A percentile compares a stretch with the other conserved stretches of the same genome.
Evolutionary conservation across 1,140 invertebrate genomes (phyloP).

Genomic region (Atopsyche davidsoni): DNA sequence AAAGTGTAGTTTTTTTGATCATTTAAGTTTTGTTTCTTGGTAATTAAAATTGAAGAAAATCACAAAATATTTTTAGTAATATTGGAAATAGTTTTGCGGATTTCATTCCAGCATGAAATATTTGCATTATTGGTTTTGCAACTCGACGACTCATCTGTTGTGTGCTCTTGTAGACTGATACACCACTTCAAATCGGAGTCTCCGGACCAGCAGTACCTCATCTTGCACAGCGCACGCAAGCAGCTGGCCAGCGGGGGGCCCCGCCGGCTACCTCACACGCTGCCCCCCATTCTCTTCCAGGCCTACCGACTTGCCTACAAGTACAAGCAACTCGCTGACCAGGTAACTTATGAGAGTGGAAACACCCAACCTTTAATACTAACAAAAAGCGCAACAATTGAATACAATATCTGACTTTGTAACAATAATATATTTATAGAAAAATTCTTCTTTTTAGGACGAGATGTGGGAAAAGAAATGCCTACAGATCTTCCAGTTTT

Average conservation of each 20-base stretch:
- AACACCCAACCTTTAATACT: too few relatives aligned
- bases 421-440: slow-evolving; percentile 11
- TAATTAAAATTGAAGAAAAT: too few relatives aligned
- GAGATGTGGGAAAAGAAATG: slow-evolving; percentile 98
- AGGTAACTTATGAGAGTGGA: slow-evolving; percentile 47
- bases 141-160: too few relatives aligned
- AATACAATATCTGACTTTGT: slow-evolving; percentile 4
- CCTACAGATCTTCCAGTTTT: slow-evolving; percentile 97
- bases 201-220: slow-evolving; percentile 91
- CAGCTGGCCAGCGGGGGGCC: slow-evolving; percentile 84
- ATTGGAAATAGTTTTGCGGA: too few relatives aligned
- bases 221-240: slow-evolving; percentile 81
- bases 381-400: too few relatives aligned
- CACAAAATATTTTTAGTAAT: too few relatives aligned
- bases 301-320: slow-evolving; percentile 85
- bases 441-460: slow-evolving; percentile 60
- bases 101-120: too few relatives aligned
- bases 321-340: slow-evolving; percentile 69
- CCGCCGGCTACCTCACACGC: slow-evolving; percentile 79
- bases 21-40: too few relatives aligned
- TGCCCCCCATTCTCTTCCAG: slow-evolving; percentile 95
- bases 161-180: slow-evolving; percentile 59
- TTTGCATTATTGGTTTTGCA: too few relatives aligned
- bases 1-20: too few relatives aligned
- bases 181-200: slow-evolving; percentile 83